These are phyloP conservation scores for Trichopria drosophilae DNA, from an alignment of 2,888 invertebrate species.

Conservation along the genomic window DNA sequence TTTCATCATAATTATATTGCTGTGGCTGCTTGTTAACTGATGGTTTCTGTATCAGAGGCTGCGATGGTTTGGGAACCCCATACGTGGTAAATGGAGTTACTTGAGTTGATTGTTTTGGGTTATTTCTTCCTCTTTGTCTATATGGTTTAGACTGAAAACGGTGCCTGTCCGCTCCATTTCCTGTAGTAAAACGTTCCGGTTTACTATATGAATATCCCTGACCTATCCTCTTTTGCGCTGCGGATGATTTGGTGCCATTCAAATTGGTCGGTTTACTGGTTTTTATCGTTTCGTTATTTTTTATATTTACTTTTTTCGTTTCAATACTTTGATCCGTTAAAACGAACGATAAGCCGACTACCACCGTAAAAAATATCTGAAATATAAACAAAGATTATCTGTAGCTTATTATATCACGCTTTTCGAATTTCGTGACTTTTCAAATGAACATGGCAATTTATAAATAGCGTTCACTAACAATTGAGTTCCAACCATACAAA, in stretches of 20 bases:
- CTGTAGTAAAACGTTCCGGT: constrained; percentile 32
- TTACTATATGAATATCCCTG: constrained; percentile 46
- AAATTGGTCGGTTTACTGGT: no score
- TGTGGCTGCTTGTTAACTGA: no score
- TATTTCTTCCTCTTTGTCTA: constrained; percentile 8
- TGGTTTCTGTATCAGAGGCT: constrained; percentile 14
- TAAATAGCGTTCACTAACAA: no score
- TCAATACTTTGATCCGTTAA: constrained; percentile 28
- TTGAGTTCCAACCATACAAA: no score
- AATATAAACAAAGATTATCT: constrained; percentile 23
- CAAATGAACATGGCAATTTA: no score
- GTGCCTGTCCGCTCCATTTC: constrained; percentile 34
- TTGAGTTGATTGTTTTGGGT: constrained; percentile 27
- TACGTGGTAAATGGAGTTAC: constrained; percentile 48
- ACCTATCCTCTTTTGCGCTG: constrained; percentile 48
- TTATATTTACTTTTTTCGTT: constrained; percentile 13
- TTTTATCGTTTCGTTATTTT: no score
- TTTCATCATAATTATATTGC: no score
- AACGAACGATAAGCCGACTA: constrained; percentile 33
- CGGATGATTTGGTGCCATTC: constrained; percentile 35
- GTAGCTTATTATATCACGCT: no score
- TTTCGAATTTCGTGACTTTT: no score
- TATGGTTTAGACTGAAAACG: constrained; percentile 21
- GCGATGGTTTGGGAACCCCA: constrained; percentile 45
- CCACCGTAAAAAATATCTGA: constrained; percentile 38